Evolutionary conservation across 2,113 vertebrate genomes (phyloP).

Genomic region (Tricholaema leucomelas): DNA sequence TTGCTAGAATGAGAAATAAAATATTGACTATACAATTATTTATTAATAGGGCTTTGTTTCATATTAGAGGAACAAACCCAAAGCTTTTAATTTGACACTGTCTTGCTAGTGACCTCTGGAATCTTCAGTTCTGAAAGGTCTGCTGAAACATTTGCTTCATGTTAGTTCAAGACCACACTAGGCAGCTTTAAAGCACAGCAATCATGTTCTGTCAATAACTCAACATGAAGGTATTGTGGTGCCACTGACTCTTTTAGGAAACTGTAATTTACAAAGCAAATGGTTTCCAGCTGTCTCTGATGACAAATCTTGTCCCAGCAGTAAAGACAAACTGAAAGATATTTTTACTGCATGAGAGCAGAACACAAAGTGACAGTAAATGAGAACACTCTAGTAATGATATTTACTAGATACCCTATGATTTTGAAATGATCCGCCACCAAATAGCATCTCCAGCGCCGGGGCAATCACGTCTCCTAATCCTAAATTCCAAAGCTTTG

Average conservation of each 20-base stretch:
- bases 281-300: background rate
- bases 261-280: conserved; percentile 11
- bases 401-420: background rate
- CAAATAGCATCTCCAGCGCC: background rate
- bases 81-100: background rate
- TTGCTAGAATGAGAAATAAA: background rate
- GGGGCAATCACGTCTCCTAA: background rate
- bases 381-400: background rate
- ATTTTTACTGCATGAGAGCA: background rate
- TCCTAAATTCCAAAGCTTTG: background rate
- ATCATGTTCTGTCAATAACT: background rate
- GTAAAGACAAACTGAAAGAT: background rate
- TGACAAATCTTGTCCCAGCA: background rate
- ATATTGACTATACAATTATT: background rate
- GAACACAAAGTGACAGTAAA: background rate
- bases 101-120: background rate
- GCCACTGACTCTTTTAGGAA: background rate
- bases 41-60: background rate
- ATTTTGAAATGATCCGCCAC: background rate
- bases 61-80: background rate
- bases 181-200: background rate
- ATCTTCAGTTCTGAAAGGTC: background rate
- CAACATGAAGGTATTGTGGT: background rate
- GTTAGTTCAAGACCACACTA: background rate
- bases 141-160: background rate